These are phyloP conservation scores for Tenrec ecaudatus DNA, from an alignment of 2,113 vertebrate species.

Conservation along the genomic window DNA sequence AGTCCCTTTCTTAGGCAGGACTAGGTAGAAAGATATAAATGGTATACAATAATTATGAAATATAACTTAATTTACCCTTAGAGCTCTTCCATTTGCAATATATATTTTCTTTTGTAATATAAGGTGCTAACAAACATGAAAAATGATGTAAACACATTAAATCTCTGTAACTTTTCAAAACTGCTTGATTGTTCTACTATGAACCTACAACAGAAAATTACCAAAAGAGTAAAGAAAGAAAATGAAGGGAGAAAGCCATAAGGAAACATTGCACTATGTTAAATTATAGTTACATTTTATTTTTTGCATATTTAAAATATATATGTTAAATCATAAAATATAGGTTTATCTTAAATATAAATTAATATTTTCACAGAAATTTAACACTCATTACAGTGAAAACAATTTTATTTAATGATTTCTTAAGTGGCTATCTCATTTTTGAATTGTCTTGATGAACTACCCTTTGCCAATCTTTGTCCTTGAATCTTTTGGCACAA, in stretches of 20 bases:
- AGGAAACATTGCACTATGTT: no score
- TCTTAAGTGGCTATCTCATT: neutral
- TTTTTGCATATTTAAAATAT: neutral
- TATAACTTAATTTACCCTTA: neutral
- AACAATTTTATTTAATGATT: neutral
- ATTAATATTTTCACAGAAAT: neutral
- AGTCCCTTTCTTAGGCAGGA: no score
- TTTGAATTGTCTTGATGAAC: neutral
- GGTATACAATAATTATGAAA: neutral
- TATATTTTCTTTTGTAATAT: neutral
- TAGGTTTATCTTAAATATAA: neutral
- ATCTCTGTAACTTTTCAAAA: neutral
- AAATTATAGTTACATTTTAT: neutral
- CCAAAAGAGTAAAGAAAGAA: no score
- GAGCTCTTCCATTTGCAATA: neutral
- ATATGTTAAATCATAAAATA: neutral
- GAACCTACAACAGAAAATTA: neutral
- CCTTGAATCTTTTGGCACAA: neutral
- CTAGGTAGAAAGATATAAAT: neutral
- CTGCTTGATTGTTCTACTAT: neutral
- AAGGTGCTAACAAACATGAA: neutral
- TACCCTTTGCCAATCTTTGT: neutral
- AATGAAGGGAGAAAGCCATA: no score
- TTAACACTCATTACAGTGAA: neutral
- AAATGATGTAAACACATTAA: neutral